Percentiles rank a stretch among this genome's conserved stretches.
phyloP scores from a whole-genome alignment of 2,888 invertebrate genomes.

The Plebejus argus region DNA sequence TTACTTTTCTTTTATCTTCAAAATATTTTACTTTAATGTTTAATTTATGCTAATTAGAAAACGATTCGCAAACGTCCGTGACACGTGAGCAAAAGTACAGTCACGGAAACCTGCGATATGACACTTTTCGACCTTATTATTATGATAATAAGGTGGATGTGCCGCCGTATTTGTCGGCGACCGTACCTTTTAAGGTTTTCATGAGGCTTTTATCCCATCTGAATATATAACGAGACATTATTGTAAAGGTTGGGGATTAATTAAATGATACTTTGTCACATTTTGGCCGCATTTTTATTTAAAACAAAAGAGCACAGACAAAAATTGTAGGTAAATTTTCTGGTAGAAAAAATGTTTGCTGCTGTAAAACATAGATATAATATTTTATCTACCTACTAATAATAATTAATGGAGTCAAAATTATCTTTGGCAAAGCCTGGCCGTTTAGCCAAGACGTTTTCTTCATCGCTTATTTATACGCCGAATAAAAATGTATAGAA shows the following conservation, averaged over 20 bases:
- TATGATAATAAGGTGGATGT: neutral
- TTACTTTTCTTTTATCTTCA: constrained; percentile 1
- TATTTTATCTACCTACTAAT: too few relatives aligned
- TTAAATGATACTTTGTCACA: constrained; percentile 5
- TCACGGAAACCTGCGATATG: neutral
- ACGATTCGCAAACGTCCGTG: neutral
- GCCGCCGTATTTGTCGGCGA: neutral
- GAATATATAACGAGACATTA: neutral
- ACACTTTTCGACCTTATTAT: neutral
- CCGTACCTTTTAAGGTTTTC: neutral
- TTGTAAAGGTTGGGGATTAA: constrained; percentile 11
- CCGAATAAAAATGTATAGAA: too few relatives aligned
- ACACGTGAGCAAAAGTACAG: neutral
- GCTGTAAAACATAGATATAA: too few relatives aligned
- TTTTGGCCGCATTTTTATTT: neutral
- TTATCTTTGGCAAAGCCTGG: too few relatives aligned
- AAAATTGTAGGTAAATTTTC: neutral
- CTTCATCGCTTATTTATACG: too few relatives aligned
- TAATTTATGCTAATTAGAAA: constrained; percentile 15
- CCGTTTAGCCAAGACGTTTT: too few relatives aligned
- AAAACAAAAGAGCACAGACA: neutral
- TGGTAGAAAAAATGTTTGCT: too few relatives aligned
- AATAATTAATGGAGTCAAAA: too few relatives aligned
- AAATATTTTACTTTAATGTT: constrained; percentile 3
- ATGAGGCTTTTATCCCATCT: neutral